Percentiles rank a stretch among this genome's conserved stretches.
phyloP scores from a whole-genome alignment of 2,113 vertebrate species.

The Chrysochloris asiatica region DNA sequence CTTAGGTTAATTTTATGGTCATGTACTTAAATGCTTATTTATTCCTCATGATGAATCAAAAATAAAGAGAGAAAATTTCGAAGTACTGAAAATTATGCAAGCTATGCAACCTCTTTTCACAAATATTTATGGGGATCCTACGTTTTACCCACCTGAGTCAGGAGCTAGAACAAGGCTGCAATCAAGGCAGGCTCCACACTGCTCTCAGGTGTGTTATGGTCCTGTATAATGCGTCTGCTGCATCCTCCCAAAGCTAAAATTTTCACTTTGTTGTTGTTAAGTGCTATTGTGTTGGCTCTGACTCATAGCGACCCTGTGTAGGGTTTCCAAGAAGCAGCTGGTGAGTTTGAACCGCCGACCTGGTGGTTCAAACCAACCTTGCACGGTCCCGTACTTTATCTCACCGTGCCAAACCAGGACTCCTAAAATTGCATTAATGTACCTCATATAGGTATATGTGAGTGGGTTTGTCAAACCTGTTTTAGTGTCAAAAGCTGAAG shows the following conservation, averaged over 20 bases:
- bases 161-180: neutral
- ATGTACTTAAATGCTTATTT: neutral
- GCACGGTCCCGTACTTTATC: too few species aligned
- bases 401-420: too few species aligned
- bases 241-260: neutral
- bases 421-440: neutral
- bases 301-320: too few species aligned
- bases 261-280: too few species aligned
- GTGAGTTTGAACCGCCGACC: too few species aligned
- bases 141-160: neutral
- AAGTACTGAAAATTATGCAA: constrained; percentile 24
- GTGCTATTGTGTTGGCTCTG: too few species aligned
- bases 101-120: neutral
- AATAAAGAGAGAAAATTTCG: neutral
- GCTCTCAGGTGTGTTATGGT: fast-evolving
- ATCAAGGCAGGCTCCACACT: fast-evolving
- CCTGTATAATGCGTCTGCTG: neutral
- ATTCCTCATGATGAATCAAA: constrained; percentile 15
- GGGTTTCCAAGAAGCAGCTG: too few species aligned
- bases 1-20: neutral
- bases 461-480: neutral
- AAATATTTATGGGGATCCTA: neutral
- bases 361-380: too few species aligned
- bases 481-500: neutral
- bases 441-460: neutral